Evolutionary conservation across 2,113 vertebrate genomes (phyloP).

Genomic region (Craseonycteris thonglongyai): DNA sequence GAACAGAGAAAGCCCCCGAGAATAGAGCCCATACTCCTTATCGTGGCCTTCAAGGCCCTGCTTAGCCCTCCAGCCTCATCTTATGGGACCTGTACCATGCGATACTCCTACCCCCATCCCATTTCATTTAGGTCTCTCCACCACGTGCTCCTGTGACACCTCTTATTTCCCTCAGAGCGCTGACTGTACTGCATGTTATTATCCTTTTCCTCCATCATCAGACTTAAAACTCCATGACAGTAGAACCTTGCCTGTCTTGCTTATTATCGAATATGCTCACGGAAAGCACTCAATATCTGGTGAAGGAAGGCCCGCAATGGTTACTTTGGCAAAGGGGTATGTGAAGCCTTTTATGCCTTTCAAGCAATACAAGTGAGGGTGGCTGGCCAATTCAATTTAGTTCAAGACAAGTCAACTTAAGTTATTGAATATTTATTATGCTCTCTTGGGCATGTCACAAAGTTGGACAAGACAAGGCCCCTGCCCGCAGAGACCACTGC

Average conservation of each 20-base stretch:
- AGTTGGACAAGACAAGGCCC: slow-evolving; percentile 20
- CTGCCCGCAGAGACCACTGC: not conserved
- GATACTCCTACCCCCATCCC: fast-evolving
- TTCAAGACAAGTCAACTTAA: slow-evolving; percentile 16
- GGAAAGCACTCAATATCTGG: not conserved
- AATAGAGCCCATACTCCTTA: not conserved
- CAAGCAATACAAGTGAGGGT: not conserved
- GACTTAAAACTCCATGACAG: not conserved
- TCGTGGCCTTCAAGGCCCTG: not conserved
- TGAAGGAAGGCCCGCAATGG: no score
- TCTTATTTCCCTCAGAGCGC: not conserved
- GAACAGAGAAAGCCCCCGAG: not conserved
- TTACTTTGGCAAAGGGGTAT: not conserved
- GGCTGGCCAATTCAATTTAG: not conserved
- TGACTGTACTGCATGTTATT: not conserved
- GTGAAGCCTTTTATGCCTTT: not conserved
- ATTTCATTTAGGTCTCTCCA: not conserved
- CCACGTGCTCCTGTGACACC: not conserved
- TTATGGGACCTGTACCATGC: not conserved
- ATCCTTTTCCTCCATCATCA: not conserved
- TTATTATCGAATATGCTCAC: not conserved
- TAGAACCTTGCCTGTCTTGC: not conserved
- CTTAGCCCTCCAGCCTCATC: not conserved
- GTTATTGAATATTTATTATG: slow-evolving; percentile 45
- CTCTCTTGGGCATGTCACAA: slow-evolving; percentile 33